These are phyloP conservation scores for Chorisops tibialis DNA, from an alignment of 2,888 invertebrate genomes.

Conservation along the genomic window DNA sequence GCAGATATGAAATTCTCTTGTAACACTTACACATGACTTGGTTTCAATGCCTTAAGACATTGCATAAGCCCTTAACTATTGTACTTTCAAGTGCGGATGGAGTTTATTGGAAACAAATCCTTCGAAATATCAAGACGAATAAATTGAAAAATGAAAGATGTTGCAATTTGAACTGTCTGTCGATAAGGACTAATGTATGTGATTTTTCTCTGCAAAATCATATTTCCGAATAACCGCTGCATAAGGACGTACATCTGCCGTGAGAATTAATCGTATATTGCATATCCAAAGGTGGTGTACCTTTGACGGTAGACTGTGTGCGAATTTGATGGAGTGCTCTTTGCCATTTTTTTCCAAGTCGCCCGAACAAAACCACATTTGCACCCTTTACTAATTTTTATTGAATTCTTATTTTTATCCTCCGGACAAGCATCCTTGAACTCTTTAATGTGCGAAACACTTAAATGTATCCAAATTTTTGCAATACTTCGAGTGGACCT, in stretches of 20 bases:
- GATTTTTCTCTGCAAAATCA: neutral
- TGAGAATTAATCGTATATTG: slow-evolving; percentile 9
- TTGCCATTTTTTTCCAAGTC: slow-evolving; percentile 46
- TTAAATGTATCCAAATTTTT: slow-evolving; percentile 33
- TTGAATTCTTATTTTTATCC: slow-evolving; percentile 16
- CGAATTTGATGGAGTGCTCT: slow-evolving; percentile 39
- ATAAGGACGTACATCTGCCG: slow-evolving; percentile 10
- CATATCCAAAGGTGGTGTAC: neutral
- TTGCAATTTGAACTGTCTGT: neutral
- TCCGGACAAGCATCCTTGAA: slow-evolving; percentile 12
- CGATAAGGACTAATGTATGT: neutral
- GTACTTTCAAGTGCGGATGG: neutral
- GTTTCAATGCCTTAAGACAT: slow-evolving; percentile 4
- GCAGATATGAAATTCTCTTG: slow-evolving; percentile 16
- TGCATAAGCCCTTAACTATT: neutral
- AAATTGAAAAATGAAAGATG: neutral
- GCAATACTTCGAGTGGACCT: slow-evolving; percentile 24
- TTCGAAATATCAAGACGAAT: neutral
- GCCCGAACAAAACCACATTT: slow-evolving; percentile 29
- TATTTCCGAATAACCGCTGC: neutral
- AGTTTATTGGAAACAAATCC: slow-evolving; percentile 22
- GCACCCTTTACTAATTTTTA: slow-evolving; percentile 28
- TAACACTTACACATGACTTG: slow-evolving; percentile 23
- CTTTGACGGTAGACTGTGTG: neutral
- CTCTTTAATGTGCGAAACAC: slow-evolving; percentile 25